A percentile compares a stretch with the other conserved stretches of the same genome.
Evolutionary conservation across 1,140 invertebrate genomes (phyloP).

Genomic region (Aphidius gifuensis): DNA sequence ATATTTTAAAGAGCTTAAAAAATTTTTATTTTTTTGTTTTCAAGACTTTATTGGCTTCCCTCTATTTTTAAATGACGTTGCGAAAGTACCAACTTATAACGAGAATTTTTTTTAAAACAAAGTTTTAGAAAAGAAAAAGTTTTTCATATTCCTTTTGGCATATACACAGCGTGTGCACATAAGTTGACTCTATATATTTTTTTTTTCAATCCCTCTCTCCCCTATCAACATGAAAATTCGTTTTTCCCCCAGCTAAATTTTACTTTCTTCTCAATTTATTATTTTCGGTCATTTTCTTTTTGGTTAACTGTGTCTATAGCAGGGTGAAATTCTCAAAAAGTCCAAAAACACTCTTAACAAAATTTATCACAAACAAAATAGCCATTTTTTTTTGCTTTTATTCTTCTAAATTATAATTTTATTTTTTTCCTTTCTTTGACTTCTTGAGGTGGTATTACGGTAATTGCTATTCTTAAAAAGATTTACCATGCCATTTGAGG

Average conservation of each 20-base stretch:
- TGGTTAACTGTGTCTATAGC: no score
- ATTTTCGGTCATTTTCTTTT: no score
- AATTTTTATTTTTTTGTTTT: constrained; percentile 5
- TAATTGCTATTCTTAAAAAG: no score
- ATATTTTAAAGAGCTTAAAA: background rate
- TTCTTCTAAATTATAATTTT: no score
- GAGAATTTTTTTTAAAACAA: constrained; percentile 41
- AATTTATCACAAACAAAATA: no score
- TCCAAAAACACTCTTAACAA: no score
- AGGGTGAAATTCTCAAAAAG: no score
- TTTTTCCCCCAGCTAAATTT: background rate
- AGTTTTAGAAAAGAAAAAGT: constrained; percentile 29
- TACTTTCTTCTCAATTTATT: no score
- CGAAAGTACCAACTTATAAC: constrained; percentile 40
- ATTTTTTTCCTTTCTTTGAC: no score
- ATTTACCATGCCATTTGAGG: no score
- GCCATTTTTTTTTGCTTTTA: no score
- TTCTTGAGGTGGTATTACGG: no score
- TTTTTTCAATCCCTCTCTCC: constrained; percentile 22
- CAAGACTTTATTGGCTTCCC: constrained; percentile 7
- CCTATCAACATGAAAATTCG: background rate
- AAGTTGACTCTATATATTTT: constrained; percentile 18
- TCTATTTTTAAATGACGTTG: constrained; percentile 27
- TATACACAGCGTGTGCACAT: constrained; percentile 13
- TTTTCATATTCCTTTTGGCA: constrained; percentile 28